Evolutionary conservation across 2,888 invertebrate species (phyloP).

Genomic region (Argyresthia goedartella): DNA sequence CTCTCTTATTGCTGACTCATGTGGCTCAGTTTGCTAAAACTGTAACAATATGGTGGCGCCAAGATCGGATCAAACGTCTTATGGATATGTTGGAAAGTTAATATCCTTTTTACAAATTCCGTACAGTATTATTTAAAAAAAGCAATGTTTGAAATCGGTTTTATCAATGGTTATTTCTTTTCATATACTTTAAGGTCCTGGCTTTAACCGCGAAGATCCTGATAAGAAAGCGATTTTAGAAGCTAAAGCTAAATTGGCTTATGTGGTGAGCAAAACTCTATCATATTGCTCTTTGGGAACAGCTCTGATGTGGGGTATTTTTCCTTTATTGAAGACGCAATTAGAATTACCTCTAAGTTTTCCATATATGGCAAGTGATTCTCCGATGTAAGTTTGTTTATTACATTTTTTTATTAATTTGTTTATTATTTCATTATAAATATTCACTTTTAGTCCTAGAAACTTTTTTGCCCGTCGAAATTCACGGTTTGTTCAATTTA

Average conservation of each 20-base stretch:
- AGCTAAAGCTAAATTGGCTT: neutral
- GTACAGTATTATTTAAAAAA: too few species aligned
- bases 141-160: too few species aligned
- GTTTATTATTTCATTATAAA: neutral
- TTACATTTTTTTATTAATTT: neutral
- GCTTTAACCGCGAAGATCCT: neutral
- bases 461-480: neutral
- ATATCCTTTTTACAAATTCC: too few species aligned
- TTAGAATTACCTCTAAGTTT: conserved; percentile 6
- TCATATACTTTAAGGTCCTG: neutral
- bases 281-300: neutral
- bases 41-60: conserved; percentile 7
- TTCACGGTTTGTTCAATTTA: neutral
- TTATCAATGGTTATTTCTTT: too few species aligned
- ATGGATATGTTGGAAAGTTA: conserved; percentile 11
- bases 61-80: conserved; percentile 7
- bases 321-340: conserved; percentile 5
- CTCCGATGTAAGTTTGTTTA: conserved; percentile 1
- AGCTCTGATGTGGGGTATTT: conserved; percentile 5
- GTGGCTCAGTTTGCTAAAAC: conserved; percentile 11
- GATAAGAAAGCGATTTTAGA: neutral
- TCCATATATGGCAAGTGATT: neutral
- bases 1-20: conserved; percentile 13
- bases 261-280: neutral
- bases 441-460: neutral